phyloP scores from a whole-genome alignment of 2,888 invertebrate genomes.

The Pheosia gnoma region DNA sequence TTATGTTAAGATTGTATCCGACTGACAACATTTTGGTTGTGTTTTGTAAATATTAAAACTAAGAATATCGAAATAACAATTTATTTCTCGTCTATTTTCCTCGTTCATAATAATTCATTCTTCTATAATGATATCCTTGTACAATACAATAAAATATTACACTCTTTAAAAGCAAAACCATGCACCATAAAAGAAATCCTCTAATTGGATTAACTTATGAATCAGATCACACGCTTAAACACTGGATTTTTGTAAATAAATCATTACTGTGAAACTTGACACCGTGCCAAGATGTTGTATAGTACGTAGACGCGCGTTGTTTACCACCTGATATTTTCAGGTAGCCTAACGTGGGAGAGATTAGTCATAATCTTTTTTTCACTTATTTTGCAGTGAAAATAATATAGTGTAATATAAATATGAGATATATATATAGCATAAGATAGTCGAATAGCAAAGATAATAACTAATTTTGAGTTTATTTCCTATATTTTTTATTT shows the following conservation, averaged over 20 bases:
- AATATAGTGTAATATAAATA: too few species aligned
- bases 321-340: constrained; percentile 68
- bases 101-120: not conserved
- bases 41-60: constrained; percentile 36
- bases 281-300: constrained; percentile 48
- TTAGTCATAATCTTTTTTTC: constrained; percentile 36
- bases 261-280: constrained; percentile 41
- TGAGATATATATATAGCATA: too few species aligned
- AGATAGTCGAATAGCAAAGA: too few species aligned
- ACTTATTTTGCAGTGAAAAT: not conserved
- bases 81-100: constrained; percentile 26
- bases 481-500: too few species aligned
- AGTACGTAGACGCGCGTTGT: constrained; percentile 46
- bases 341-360: constrained; percentile 52
- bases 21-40: constrained; percentile 32
- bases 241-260: constrained; percentile 20
- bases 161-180: too few species aligned
- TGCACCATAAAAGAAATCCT: not conserved
- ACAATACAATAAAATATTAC: too few species aligned
- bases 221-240: not conserved
- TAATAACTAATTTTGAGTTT: too few species aligned
- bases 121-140: too few species aligned
- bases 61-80: constrained; percentile 15
- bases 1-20: not conserved
- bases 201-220: not conserved